Conservation (phyloP, 1,140 invertebrate genomes). For the Alviniconcha marisindica region DNA sequence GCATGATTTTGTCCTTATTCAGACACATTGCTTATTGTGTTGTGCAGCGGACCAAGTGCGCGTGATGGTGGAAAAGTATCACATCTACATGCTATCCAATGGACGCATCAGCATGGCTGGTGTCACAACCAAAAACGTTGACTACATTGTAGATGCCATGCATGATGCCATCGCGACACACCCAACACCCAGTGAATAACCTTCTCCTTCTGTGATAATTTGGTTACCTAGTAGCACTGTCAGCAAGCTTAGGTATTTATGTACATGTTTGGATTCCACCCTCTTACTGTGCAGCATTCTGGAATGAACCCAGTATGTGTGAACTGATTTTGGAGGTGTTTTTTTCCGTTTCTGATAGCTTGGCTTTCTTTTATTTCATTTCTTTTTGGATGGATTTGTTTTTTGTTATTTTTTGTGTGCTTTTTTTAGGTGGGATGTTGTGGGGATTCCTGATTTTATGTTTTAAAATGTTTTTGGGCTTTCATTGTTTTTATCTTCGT, state of each 20-base stretch:
- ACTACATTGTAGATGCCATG: slow-evolving; percentile 93
- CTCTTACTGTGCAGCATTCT: background rate
- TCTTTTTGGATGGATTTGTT: no score
- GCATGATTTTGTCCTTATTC: no score
- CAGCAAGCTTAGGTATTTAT: background rate
- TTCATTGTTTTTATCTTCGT: no score
- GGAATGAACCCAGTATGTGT: background rate
- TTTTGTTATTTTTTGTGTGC: no score
- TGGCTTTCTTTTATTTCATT: no score
- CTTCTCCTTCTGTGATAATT: background rate
- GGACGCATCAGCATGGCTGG: slow-evolving; percentile 98
- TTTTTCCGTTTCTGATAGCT: no score
- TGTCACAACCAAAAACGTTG: slow-evolving; percentile 90
- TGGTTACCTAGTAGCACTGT: background rate
- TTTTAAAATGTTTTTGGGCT: no score
- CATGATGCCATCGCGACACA: slow-evolving; percentile 84
- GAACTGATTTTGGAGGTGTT: no score
- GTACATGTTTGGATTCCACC: background rate
- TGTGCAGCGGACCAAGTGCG: slow-evolving; percentile 86
- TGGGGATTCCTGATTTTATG: no score
- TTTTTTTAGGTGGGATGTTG: no score
- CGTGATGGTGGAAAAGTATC: slow-evolving; percentile 82
- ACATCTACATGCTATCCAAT: slow-evolving; percentile 93
- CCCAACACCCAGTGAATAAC: background rate
- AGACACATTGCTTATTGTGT: no score